Conservation (phyloP, 2,113 vertebrate species). For the Mesembrinibis cayennensis region DNA sequence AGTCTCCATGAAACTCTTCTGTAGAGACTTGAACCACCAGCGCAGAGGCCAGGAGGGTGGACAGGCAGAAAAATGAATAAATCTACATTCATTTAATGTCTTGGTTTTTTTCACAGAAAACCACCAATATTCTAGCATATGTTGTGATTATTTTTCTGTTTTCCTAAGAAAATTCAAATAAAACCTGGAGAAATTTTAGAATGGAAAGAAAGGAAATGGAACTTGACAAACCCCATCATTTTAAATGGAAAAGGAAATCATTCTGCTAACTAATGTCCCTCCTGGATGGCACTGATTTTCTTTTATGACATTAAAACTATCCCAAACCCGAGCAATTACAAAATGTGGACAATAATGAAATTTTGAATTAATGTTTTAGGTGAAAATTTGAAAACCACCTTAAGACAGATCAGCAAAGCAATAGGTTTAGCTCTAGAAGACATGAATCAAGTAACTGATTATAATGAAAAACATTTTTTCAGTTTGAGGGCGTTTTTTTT, state of each 20-base stretch:
- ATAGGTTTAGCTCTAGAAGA: background rate
- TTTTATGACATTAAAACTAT: background rate
- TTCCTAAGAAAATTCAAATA: background rate
- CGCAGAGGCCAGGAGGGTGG: background rate
- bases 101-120: background rate
- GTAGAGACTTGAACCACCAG: background rate
- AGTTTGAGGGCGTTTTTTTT: background rate
- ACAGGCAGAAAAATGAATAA: background rate
- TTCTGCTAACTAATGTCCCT: background rate
- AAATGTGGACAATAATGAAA: background rate
- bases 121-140: fast-evolving
- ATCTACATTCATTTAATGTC: background rate
- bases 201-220: background rate
- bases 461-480: background rate
- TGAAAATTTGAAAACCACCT: background rate
- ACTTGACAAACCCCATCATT: background rate
- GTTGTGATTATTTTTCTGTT: background rate
- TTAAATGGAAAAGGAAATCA: background rate
- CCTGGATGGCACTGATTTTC: background rate
- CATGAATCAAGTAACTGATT: background rate
- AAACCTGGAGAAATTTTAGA: background rate
- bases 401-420: background rate
- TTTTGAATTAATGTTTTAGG: background rate
- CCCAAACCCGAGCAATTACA: background rate
- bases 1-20: background rate